Conservation (phyloP, 2,888 invertebrate genomes). For the Seladonia tumulorum region DNA sequence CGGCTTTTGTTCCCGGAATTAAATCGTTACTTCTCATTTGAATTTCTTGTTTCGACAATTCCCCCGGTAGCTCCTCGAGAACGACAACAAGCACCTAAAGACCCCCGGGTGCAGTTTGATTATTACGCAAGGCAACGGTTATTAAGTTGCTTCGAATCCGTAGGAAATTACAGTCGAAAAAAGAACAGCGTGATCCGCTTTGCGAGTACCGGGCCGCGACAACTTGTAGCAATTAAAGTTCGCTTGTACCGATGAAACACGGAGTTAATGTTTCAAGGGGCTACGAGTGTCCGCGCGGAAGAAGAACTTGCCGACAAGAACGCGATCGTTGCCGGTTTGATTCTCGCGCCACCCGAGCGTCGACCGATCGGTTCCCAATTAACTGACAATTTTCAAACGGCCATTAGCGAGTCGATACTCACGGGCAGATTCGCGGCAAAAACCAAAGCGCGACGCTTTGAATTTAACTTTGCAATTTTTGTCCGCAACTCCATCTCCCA, state of each 20-base stretch:
- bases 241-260: neutral
- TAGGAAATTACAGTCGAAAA: neutral
- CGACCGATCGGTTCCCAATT: conserved; percentile 26
- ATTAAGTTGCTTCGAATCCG: neutral
- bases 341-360: conserved; percentile 10
- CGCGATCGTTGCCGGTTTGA: conserved; percentile 42
- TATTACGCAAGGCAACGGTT: neutral
- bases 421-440: neutral
- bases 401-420: conserved; percentile 24
- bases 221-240: neutral
- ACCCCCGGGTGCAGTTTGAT: neutral
- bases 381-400: conserved; percentile 24
- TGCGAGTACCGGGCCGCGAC: neutral
- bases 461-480: too few relatives aligned
- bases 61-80: neutral
- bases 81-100: neutral
- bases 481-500: too few relatives aligned
- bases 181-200: too few relatives aligned
- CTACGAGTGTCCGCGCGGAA: neutral
- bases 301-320: conserved; percentile 21
- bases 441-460: too few relatives aligned
- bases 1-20: neutral
- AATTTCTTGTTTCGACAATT: neutral
- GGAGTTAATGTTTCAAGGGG: neutral
- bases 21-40: conserved; percentile 6